Evolutionary conservation across 2,888 invertebrate genomes (phyloP).

Genomic region (Lycocerus yunnanus): DNA sequence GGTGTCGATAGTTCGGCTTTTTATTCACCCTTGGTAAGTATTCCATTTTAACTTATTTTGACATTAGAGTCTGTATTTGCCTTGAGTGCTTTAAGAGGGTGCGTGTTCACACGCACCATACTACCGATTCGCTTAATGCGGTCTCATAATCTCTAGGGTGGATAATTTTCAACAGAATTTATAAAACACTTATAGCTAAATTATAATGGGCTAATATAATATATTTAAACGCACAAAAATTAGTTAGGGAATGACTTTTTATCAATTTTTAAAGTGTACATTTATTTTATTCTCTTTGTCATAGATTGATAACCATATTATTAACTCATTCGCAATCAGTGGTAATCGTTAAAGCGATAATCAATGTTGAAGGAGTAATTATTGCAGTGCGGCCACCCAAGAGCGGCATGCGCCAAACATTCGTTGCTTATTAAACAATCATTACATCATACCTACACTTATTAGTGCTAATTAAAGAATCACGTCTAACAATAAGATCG

Average conservation of each 20-base stretch:
- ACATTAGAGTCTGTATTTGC: background rate
- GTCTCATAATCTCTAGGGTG: background rate
- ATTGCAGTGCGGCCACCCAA: conserved; percentile 32
- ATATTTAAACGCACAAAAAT: background rate
- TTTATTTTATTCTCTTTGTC: conserved; percentile 28
- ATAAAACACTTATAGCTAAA: background rate
- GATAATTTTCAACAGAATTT: background rate
- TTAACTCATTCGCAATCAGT: conserved; percentile 33
- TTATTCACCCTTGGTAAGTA: conserved; percentile 92
- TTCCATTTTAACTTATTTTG: background rate
- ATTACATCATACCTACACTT: background rate
- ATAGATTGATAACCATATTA: conserved; percentile 32
- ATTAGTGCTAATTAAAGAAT: background rate
- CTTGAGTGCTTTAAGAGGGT: background rate
- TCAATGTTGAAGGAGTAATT: conserved; percentile 31
- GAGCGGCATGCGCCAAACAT: conserved; percentile 24
- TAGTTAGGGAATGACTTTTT: background rate
- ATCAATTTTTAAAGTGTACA: too few species aligned
- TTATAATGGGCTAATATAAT: background rate
- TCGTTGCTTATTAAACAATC: background rate
- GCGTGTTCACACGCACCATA: background rate
- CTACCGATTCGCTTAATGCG: background rate
- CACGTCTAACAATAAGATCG: background rate
- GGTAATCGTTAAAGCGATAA: conserved; percentile 38
- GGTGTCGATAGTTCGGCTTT: conserved; percentile 93